These are phyloP conservation scores for Papilio protenor DNA, from an alignment of 2,888 invertebrate species.

Conservation along the genomic window DNA sequence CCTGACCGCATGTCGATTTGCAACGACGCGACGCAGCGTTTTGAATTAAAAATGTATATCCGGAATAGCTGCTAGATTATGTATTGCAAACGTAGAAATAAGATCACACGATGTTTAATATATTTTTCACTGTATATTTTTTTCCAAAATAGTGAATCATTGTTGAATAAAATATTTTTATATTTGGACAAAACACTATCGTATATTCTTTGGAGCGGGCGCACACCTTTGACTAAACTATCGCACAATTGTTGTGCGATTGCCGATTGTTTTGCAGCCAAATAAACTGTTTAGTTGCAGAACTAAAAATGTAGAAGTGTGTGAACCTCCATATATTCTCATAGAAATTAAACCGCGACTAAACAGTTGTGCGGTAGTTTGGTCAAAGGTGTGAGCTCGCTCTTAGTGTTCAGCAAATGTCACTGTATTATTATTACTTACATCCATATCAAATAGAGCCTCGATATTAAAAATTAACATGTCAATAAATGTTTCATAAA, in stretches of 20 bases:
- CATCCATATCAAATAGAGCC: neutral
- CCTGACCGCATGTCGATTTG: slow-evolving; percentile 39
- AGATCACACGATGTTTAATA: neutral
- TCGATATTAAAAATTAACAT: neutral
- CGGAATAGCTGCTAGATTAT: neutral
- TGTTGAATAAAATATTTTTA: too few species aligned
- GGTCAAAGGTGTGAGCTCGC: too few species aligned
- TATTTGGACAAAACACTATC: neutral
- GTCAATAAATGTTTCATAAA: slow-evolving; percentile 26
- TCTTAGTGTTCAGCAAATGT: neutral
- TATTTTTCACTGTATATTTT: neutral
- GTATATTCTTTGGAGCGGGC: neutral
- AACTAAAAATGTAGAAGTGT: too few species aligned
- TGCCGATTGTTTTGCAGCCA: too few species aligned
- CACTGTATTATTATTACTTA: neutral
- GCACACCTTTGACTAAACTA: too few species aligned
- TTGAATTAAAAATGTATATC: slow-evolving; percentile 31
- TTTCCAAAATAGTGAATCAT: too few species aligned
- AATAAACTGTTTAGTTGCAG: too few species aligned
- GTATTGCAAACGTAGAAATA: neutral
- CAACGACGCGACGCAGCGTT: slow-evolving; percentile 25
- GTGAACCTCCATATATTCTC: too few species aligned
- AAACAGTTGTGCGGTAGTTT: too few species aligned
- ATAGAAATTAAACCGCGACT: too few species aligned
- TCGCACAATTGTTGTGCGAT: too few species aligned